phyloP scores from a whole-genome alignment of 2,113 vertebrate species.

The Origma solitaria region DNA sequence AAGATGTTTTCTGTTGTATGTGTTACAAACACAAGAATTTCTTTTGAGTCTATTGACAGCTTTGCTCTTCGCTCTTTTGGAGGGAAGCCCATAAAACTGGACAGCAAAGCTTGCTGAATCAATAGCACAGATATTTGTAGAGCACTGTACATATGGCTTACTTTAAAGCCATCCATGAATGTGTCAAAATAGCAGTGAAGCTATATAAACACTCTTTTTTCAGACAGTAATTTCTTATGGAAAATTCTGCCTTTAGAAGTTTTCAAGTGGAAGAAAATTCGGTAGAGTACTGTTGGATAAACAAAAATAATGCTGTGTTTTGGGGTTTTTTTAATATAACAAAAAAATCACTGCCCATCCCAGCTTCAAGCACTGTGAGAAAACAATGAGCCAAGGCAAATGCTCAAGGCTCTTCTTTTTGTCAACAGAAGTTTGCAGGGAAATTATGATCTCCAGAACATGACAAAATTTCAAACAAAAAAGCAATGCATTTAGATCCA shows the following conservation, averaged over 20 bases:
- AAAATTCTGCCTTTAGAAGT: background rate
- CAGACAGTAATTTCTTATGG: background rate
- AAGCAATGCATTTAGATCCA: background rate
- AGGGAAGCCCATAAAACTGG: background rate
- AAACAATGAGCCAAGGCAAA: slow-evolving; percentile 5
- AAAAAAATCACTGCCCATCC: background rate
- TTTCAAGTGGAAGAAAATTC: background rate
- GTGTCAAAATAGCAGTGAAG: background rate
- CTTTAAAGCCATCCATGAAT: background rate
- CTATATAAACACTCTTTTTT: background rate
- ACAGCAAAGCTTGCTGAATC: background rate
- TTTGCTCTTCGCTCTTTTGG: rapidly evolving
- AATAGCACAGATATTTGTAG: background rate
- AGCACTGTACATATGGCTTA: background rate
- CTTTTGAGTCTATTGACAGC: background rate
- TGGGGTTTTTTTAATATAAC: background rate
- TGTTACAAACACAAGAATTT: background rate
- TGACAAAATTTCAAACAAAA: background rate
- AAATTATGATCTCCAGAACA: background rate
- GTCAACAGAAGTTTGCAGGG: background rate
- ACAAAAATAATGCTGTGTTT: background rate
- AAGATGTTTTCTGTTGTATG: background rate
- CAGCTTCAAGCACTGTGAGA: background rate
- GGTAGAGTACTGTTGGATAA: background rate
- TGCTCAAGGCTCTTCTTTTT: background rate